phyloP scores from a whole-genome alignment of 2,113 vertebrate species.

The Elachura formosa region DNA sequence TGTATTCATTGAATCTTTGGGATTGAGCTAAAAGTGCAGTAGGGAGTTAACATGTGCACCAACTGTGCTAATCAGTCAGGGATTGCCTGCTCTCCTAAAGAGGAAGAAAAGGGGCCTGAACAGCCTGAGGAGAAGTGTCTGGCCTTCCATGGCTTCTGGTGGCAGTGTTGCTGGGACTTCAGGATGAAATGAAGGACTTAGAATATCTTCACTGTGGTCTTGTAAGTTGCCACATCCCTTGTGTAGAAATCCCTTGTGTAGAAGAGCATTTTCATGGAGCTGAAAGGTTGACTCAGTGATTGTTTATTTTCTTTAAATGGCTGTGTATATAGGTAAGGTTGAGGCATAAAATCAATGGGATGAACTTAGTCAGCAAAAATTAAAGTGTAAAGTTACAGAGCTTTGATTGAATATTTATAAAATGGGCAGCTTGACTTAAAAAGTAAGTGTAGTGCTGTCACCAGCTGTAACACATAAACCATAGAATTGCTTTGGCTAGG shows the following conservation, averaged over 20 bases:
- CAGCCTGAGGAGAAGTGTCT: background rate
- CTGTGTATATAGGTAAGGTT: background rate
- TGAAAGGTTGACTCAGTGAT: background rate
- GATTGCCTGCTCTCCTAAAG: background rate
- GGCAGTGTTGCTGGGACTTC: background rate
- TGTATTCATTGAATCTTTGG: slow-evolving; percentile 29
- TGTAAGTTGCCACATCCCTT: background rate
- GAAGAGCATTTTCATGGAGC: background rate
- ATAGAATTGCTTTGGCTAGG: background rate
- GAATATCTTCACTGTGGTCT: background rate
- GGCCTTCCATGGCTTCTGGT: background rate
- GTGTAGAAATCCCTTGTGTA: background rate
- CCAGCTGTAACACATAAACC: background rate
- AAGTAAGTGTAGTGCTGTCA: background rate
- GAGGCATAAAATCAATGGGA: background rate
- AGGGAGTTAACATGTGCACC: background rate
- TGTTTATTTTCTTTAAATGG: background rate
- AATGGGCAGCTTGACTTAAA: background rate
- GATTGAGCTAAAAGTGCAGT: background rate
- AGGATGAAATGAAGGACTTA: background rate
- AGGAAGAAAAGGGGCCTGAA: background rate
- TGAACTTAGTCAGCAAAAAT: background rate
- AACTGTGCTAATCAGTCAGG: background rate
- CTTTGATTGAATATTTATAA: background rate
- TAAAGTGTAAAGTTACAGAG: background rate